Evolutionary conservation across 1,140 invertebrate species (phyloP), one percentile per base, ranked within the genome.

Genomic region (Procambarus virginalis): DNA sequence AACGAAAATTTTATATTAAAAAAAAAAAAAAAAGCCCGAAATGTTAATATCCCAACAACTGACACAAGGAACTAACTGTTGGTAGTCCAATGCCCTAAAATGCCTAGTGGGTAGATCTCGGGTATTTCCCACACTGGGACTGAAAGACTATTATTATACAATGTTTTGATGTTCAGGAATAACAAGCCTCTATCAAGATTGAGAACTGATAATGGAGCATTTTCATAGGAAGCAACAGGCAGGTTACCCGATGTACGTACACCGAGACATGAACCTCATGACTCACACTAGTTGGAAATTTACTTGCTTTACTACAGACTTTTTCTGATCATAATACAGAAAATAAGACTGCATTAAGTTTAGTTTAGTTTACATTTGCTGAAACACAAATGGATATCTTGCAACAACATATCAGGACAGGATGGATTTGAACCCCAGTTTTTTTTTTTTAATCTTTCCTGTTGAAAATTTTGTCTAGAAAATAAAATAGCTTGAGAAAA

Each of bases 121-220:
- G 8, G 55, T 60, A 51, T 58, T 60, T 77, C 73, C 73, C 55
- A 58, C 14, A 46, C 8, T 45, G 75, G 73, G 75, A 75, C 70
- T 77, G 73, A 85, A 77, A 85, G 73, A 77, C 84, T 85, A 77
- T 75, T 84, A 22, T 76, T 58, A 85, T 77, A 85, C 77, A 77
- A 77, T 85, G 73, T 70, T 85, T 77, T 77, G 84, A 85, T 77
- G 75, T 85, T 85, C 22, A 77, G 73, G 49, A 85, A 46, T 46
- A 85, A 76, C 70, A 77, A 85, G 51, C 70, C 49, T 77, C 51
- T 55, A 20, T 77, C 14, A 77, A 48, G 51, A 85, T 49, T 55
- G 34, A 20, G 55, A 48, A 75, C 45, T 34, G 84, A 85, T 46
- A 85, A 17, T 84, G 83, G 73, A 85, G 68, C 75, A 83, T 80